phyloP scores from a whole-genome alignment of 2,888 invertebrate species.

The Hypena proboscidalis region DNA sequence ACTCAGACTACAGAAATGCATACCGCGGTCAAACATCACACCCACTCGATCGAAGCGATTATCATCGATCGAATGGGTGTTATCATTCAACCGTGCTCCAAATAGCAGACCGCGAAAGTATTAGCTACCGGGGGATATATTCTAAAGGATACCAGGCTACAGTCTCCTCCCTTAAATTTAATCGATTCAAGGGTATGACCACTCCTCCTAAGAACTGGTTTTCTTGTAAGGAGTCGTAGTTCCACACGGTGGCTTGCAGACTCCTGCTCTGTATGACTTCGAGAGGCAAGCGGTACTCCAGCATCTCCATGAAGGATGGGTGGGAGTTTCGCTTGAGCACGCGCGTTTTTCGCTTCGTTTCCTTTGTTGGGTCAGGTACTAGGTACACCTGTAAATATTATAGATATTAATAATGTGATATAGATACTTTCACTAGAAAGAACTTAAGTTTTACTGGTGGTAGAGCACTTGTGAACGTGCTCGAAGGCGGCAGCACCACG shows the following conservation, averaged over 20 bases:
- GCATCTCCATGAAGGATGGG: conserved; percentile 99
- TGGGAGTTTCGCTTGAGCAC: conserved; percentile 96
- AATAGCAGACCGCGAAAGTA: conserved; percentile 65
- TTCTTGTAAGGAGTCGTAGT: conserved; percentile 96
- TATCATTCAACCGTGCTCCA: conserved; percentile 68
- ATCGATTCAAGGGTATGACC: conserved; percentile 89
- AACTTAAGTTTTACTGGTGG: no score
- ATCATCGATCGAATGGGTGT: no score
- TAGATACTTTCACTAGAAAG: no score
- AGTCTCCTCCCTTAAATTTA: conserved; percentile 91
- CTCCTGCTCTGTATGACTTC: conserved; percentile 90
- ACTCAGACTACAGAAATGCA: no score
- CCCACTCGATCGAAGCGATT: no score
- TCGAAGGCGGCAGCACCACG: no score
- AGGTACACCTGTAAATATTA: conserved; percentile 87
- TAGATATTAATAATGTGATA: not conserved
- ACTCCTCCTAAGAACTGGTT: conserved; percentile 98
- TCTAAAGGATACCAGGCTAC: conserved; percentile 94
- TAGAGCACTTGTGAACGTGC: no score
- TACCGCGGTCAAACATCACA: no score
- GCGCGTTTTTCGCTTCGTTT: conserved; percentile 98
- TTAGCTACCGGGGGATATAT: conserved; percentile 80
- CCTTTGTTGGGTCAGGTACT: conserved; percentile 95
- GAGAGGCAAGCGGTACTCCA: conserved; percentile 94
- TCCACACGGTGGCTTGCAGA: conserved; percentile 98